Evolutionary conservation across 2,888 invertebrate species (phyloP).

Genomic region (Aspidapion aeneum): DNA sequence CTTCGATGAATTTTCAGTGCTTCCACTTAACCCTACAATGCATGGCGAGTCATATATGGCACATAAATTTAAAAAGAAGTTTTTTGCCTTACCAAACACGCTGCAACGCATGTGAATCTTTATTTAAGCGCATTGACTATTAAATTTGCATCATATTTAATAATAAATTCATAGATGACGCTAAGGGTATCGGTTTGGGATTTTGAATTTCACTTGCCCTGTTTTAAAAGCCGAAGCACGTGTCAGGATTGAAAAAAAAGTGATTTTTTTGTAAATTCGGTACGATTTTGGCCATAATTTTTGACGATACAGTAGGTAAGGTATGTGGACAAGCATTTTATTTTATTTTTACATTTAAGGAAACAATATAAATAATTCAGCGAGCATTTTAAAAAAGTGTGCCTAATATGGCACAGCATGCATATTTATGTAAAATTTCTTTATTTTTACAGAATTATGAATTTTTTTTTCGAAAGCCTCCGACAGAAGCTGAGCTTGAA

Average conservation of each 20-base stretch:
- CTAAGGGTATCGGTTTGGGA: background rate
- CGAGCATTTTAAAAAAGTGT: background rate
- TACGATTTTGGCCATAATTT: background rate
- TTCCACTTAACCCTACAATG: background rate
- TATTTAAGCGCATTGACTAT: too few relatives aligned
- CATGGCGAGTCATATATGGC: background rate
- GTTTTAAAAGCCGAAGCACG: background rate
- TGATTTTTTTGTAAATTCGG: background rate
- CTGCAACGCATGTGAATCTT: too few relatives aligned
- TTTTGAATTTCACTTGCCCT: background rate
- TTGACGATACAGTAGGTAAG: background rate
- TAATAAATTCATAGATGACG: too few relatives aligned
- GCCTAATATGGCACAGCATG: background rate
- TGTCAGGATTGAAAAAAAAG: background rate
- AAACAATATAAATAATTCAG: background rate
- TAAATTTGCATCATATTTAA: too few relatives aligned
- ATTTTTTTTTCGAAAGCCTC: background rate
- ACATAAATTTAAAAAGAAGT: background rate
- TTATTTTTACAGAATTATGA: background rate
- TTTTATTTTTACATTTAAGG: background rate
- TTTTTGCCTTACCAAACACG: too few relatives aligned
- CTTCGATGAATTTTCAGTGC: too few relatives aligned
- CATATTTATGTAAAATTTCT: background rate
- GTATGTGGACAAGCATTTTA: background rate
- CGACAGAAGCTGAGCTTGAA: background rate